Percentiles rank a stretch among this genome's conserved stretches.
These are phyloP conservation scores for Plebejus anna DNA, from an alignment of 2,888 invertebrate genomes.

Conservation along the genomic window DNA sequence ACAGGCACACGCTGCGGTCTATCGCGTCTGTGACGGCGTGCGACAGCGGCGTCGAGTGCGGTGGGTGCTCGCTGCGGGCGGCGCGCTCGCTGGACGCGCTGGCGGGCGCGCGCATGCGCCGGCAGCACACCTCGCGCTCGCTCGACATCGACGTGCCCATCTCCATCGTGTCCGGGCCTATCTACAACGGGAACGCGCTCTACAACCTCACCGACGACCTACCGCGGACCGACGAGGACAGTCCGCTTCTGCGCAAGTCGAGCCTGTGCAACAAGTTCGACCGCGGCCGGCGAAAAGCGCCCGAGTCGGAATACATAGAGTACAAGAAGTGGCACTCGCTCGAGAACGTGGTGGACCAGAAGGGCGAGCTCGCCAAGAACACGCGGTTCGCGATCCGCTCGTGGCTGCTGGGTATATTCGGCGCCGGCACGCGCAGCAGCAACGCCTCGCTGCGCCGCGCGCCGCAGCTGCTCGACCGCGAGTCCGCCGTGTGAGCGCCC, in stretches of 20 bases:
- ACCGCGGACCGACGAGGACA: slow-evolving; percentile 59
- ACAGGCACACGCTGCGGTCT: slow-evolving; percentile 81
- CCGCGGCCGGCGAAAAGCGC: slow-evolving; percentile 60
- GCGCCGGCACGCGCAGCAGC: slow-evolving; percentile 84
- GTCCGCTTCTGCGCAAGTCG: slow-evolving; percentile 71
- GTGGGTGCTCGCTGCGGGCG: slow-evolving; percentile 46
- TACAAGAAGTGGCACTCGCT: slow-evolving; percentile 89
- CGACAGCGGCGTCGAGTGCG: slow-evolving; percentile 39
- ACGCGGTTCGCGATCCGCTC: slow-evolving; percentile 84
- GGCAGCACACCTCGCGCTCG: slow-evolving; percentile 59
- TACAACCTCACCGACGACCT: slow-evolving; percentile 60
- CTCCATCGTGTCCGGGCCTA: slow-evolving; percentile 61
- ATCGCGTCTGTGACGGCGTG: slow-evolving; percentile 84
- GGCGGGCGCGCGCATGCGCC: slow-evolving; percentile 51
- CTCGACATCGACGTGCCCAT: slow-evolving; percentile 58
- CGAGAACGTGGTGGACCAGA: slow-evolving; percentile 81
- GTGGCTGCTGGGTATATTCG: slow-evolving; percentile 88
- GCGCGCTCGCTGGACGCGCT: slow-evolving; percentile 46
- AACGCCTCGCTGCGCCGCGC: slow-evolving; percentile 69
- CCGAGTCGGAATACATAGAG: slow-evolving; percentile 69
- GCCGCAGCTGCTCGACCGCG: slow-evolving; percentile 69
- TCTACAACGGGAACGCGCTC: slow-evolving; percentile 69
- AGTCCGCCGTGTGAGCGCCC: slow-evolving; percentile 66
- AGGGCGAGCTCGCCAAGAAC: slow-evolving; percentile 75
- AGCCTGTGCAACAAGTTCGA: slow-evolving; percentile 63